These are phyloP conservation scores for Euzophera pinguis DNA, from an alignment of 2,888 invertebrate genomes.

Conservation along the genomic window DNA sequence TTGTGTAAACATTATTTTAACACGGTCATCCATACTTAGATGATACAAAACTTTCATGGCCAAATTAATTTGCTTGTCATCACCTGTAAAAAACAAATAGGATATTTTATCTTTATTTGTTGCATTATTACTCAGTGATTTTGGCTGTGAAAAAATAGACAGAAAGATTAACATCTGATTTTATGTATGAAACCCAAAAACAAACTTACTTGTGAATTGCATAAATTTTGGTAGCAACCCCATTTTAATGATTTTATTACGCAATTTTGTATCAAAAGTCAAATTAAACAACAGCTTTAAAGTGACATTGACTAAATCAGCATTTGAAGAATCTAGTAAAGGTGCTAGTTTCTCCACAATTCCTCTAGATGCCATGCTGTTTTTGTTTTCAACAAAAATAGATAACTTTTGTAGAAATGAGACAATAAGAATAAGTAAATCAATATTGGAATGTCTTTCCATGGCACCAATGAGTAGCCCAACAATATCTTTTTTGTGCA, in stretches of 20 bases:
- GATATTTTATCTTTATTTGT: too few species aligned
- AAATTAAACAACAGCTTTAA: constrained; percentile 95
- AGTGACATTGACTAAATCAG: constrained; percentile 89
- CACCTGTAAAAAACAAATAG: constrained; percentile 71
- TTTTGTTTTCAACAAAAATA: constrained; percentile 96
- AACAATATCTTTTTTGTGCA: constrained; percentile 95
- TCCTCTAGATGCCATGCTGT: constrained; percentile 90
- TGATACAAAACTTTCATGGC: constrained; percentile 94
- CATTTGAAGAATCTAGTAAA: constrained; percentile 83
- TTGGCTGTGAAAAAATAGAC: too few species aligned
- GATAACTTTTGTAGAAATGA: constrained; percentile 97
- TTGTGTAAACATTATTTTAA: constrained; percentile 95
- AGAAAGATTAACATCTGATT: too few species aligned
- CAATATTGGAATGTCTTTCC: constrained; percentile 91
- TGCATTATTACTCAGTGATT: too few species aligned
- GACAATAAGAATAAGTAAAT: constrained; percentile 92
- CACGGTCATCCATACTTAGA: constrained; percentile 96
- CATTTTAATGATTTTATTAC: constrained; percentile 93
- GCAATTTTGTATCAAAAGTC: constrained; percentile 93
- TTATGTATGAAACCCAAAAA: too few species aligned
- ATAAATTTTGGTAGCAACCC: constrained; percentile 95
- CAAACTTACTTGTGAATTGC: constrained; percentile 86
- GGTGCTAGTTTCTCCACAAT: constrained; percentile 91
- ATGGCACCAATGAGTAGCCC: constrained; percentile 92
- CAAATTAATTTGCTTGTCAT: constrained; percentile 87